A percentile compares a stretch with the other conserved stretches of the same genome.
Conservation (phyloP, 2,113 vertebrate species). For the Neopipo cinnamomea region DNA sequence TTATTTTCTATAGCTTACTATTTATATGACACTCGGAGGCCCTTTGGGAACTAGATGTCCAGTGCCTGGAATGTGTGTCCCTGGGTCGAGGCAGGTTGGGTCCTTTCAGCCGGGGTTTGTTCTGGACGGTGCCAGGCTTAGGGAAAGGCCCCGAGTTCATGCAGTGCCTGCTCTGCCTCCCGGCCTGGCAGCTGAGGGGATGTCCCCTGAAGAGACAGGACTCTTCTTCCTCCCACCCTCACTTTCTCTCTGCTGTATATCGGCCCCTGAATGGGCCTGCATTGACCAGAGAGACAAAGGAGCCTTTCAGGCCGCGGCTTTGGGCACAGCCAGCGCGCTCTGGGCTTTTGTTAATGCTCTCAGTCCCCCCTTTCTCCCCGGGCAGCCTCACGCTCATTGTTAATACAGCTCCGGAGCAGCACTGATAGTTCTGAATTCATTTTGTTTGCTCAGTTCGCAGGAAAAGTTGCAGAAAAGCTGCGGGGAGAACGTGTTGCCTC, state of each 20-base stretch:
- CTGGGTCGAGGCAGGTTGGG: neutral
- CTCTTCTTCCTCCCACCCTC: conserved; percentile 54
- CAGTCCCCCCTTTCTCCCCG: conserved; percentile 25
- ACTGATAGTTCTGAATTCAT: conserved; percentile 19
- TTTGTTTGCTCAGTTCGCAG: conserved; percentile 34
- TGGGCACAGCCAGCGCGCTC: conserved; percentile 22
- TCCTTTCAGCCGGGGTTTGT: neutral
- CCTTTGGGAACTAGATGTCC: neutral
- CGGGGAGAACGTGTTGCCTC: neutral
- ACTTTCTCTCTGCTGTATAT: conserved; percentile 41
- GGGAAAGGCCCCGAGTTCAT: neutral
- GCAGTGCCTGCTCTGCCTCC: neutral
- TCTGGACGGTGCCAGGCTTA: neutral
- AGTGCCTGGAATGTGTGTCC: neutral
- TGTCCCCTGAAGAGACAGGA: conserved; percentile 65
- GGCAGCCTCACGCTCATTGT: conserved; percentile 51
- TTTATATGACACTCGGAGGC: neutral
- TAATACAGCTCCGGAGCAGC: conserved; percentile 13
- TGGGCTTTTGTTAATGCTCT: conserved; percentile 67
- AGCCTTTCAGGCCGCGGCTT: conserved; percentile 60
- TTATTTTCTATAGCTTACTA: conserved; percentile 17
- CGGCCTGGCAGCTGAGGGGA: conserved; percentile 64
- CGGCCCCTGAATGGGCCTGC: conserved; percentile 64
- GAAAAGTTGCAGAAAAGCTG: neutral
- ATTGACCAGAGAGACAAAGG: conserved; percentile 75